Base-by-base conservation (phyloP, 2,888 invertebrate species). In the Andrena praecox region DNA sequence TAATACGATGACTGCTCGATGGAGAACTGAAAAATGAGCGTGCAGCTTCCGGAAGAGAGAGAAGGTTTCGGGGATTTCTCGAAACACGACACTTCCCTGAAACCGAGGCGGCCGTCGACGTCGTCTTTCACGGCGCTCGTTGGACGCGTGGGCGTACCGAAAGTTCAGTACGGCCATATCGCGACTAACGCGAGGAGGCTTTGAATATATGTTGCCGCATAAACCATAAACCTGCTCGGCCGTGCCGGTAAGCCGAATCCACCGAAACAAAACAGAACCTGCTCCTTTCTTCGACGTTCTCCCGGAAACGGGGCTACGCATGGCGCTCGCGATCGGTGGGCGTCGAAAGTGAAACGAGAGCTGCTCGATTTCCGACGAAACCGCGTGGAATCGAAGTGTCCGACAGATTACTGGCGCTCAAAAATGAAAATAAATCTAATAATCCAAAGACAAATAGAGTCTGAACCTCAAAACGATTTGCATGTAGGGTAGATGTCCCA, bases 171-270 rank as follows among this genome's bases (percentile, higher is more conserved):
- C 80, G 69, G 52, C 80, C 78, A 67, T 87, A 87, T 87, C 85
- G 84, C 81, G 76, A 75, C 69, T 74, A 79, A 79, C 69, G 63
- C 72, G 66, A 70, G 87, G 81, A 80, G 81, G 77, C 83, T 86
- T 87, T 83, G 76, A 86, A 86, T 85, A 85, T 90, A 90, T 80
- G 88, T 84, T 84, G 86, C 75, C 83, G 84, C 87, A 84, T 85
- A 86, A 88, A 84, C 83, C 88, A 88, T 91, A 91, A 91, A 91
- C 88, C 89, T 89, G 90, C 87, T 87, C 73, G 59, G 77, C 63
- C 69, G 72, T 75, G 66, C 68, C 80, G 64, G 87, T 71, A 80
- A 82, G 76, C 85, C 88, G 85, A 91, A 90, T 90, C 85, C 81
- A 71, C 78, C 83, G 70, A 87, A 88, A 80, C 86, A 89, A 87